Conservation (phyloP, 2,888 invertebrate genomes). For the Lasioglossum oenotherae region DNA sequence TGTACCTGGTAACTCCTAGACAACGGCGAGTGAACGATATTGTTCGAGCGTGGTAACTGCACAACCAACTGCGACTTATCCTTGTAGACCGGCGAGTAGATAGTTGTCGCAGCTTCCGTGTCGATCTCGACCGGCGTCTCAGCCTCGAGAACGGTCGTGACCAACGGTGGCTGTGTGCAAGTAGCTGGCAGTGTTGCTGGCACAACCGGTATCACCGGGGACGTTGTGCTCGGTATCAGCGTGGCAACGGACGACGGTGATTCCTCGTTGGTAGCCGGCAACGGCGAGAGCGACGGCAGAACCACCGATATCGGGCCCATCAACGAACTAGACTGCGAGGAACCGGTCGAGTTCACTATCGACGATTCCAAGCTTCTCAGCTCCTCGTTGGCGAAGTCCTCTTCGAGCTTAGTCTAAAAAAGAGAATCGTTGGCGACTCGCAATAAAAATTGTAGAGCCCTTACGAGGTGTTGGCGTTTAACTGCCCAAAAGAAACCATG, state of each 20-base stretch:
- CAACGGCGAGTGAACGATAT: constrained; percentile 72
- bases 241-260: constrained; percentile 70
- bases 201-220: constrained; percentile 70
- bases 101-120: constrained; percentile 72
- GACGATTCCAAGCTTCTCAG: constrained; percentile 76
- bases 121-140: constrained; percentile 79
- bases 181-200: constrained; percentile 73
- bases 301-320: constrained; percentile 80
- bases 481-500: constrained; percentile 83
- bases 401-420: constrained; percentile 83
- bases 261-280: constrained; percentile 68
- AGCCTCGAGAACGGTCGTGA: constrained; percentile 71
- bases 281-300: constrained; percentile 80
- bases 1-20: constrained; percentile 73
- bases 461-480: constrained; percentile 66
- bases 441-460: constrained; percentile 65
- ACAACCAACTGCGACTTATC: constrained; percentile 78
- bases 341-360: constrained; percentile 60
- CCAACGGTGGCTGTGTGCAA: constrained; percentile 65
- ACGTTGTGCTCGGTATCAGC: constrained; percentile 62
- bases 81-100: constrained; percentile 78
- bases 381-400: constrained; percentile 82
- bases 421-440: constrained; percentile 67
- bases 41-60: constrained; percentile 76
- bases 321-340: constrained; percentile 64